Percentiles rank a stretch among this genome's conserved stretches.
Evolutionary conservation across 2,797 vertebrate species (phyloP).

Genomic region (Rhynchonycteris naso): DNA sequence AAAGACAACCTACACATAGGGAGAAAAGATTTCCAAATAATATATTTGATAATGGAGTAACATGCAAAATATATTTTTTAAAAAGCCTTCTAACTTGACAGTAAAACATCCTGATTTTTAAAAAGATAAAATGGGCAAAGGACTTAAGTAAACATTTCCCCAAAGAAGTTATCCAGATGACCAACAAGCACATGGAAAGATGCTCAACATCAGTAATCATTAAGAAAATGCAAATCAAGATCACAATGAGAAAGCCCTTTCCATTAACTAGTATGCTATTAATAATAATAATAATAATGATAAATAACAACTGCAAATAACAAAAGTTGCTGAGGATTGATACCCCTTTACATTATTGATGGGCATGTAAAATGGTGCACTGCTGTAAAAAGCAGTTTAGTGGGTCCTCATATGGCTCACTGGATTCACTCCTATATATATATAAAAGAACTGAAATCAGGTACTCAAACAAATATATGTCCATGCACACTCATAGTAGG

Average conservation of each 20-base stretch:
- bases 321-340: neutral
- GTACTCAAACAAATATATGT: neutral
- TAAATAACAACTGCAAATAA: neutral
- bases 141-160: neutral
- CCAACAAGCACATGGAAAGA: neutral
- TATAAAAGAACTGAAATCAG: neutral
- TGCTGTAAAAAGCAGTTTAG: neutral
- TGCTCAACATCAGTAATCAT: neutral
- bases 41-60: neutral
- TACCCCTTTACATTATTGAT: too few species aligned
- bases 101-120: neutral
- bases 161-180: neutral
- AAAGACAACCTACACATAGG: neutral
- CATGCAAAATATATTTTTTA: neutral
- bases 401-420: neutral
- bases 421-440: neutral
- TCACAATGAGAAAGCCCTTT: neutral
- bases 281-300: too few species aligned
- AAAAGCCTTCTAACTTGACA: neutral
- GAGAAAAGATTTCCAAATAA: neutral
- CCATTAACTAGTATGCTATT: neutral
- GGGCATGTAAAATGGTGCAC: neutral
- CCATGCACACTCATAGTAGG: too few species aligned
- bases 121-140: neutral
- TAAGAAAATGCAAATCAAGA: slow-evolving; percentile 20